A percentile compares a stretch with the other conserved stretches of the same genome.
Conservation (phyloP, 2,113 vertebrate genomes). For the Scalopus aquaticus region DNA sequence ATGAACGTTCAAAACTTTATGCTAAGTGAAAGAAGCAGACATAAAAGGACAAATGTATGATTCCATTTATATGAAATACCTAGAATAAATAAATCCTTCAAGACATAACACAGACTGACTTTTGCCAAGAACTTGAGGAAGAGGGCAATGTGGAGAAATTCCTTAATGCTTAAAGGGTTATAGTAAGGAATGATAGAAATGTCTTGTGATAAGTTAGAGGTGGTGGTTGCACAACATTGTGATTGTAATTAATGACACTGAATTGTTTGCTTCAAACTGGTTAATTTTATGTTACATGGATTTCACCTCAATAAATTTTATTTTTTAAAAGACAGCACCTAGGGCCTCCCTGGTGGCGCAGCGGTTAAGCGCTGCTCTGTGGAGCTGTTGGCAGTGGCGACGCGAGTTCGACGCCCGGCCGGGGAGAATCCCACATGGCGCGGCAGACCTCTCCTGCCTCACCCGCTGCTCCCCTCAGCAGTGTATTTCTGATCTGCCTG, state of each 20-base stretch:
- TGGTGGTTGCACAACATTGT: background rate
- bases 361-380: no score
- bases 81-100: background rate
- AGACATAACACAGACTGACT: background rate
- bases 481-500: no score
- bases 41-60: background rate
- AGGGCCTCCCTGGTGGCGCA: no score
- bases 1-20: background rate
- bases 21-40: background rate
- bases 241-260: slow-evolving; percentile 24
- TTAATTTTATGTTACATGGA: slow-evolving; percentile 43
- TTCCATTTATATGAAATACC: background rate
- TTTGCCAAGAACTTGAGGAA: background rate
- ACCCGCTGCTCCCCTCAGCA: no score
- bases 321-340: background rate
- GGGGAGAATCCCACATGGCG: no score
- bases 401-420: no score
- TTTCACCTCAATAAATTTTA: slow-evolving; percentile 41
- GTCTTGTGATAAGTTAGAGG: background rate
- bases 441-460: no score
- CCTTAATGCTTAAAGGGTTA: background rate
- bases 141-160: background rate
- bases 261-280: slow-evolving; percentile 24
- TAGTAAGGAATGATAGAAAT: background rate
- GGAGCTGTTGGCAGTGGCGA: no score